These are phyloP conservation scores for Trichogramma pretiosum DNA, from an alignment of 1,140 invertebrate species.

Conservation along the genomic window DNA sequence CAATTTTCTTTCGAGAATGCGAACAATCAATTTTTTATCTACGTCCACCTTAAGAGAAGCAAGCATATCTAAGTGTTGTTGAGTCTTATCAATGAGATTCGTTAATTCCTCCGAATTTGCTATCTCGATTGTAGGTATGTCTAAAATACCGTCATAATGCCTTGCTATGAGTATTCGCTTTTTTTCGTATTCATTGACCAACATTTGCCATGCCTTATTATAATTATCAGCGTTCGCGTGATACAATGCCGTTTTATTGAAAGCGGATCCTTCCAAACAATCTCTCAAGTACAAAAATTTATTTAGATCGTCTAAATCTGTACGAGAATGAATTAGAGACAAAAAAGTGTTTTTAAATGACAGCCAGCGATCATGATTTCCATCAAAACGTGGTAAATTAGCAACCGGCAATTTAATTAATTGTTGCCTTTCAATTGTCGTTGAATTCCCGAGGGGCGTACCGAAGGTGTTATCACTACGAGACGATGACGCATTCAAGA, in stretches of 20 bases:
- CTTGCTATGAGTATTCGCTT: not conserved
- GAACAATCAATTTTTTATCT: not conserved
- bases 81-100: slow-evolving; percentile 9
- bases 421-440: not conserved
- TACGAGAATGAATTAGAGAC: not conserved
- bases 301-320: not conserved
- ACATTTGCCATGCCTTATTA: not conserved
- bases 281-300: not conserved
- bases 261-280: not conserved
- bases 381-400: not conserved
- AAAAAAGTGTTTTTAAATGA: not conserved
- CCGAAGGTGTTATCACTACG: too few species aligned
- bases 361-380: not conserved
- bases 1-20: slow-evolving; percentile 8
- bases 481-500: too few species aligned
- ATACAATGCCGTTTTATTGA: not conserved
- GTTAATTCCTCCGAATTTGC: slow-evolving; percentile 1
- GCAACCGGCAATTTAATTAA: not conserved
- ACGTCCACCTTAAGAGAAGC: not conserved
- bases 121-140: not conserved
- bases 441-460: not conserved
- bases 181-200: not conserved
- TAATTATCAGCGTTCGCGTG: not conserved
- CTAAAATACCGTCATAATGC: not conserved
- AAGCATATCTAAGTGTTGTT: slow-evolving; percentile 7